Evolutionary conservation across 2,888 invertebrate genomes (phyloP).

Genomic region (Ypsolopha scabrella): DNA sequence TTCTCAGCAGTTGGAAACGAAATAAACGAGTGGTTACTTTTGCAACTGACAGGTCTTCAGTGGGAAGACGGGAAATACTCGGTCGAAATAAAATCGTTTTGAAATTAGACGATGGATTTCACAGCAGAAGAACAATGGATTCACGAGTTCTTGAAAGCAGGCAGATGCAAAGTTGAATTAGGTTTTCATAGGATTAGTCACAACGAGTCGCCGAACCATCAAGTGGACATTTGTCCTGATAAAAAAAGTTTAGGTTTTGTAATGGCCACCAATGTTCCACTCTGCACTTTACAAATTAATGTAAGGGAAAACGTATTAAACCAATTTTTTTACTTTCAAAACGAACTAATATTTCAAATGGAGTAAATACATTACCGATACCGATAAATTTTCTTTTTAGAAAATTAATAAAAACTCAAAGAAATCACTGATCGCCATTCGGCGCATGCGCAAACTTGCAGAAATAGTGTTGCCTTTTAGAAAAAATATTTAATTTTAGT

Average conservation of each 20-base stretch:
- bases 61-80: conserved; percentile 57
- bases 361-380: conserved; percentile 54
- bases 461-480: conserved; percentile 35
- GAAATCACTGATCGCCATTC: conserved; percentile 69
- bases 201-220: conserved; percentile 71
- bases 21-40: conserved; percentile 44
- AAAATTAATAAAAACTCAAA: conserved; percentile 64
- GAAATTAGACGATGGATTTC: conserved; percentile 30
- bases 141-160: conserved; percentile 26
- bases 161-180: conserved; percentile 17
- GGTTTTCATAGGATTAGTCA: conserved; percentile 55
- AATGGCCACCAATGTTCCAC: conserved; percentile 70
- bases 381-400: conserved; percentile 62
- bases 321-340: conserved; percentile 15
- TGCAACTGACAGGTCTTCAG: conserved; percentile 60
- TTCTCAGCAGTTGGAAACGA: conserved; percentile 21
- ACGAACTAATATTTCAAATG: conserved; percentile 23
- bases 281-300: conserved; percentile 37
- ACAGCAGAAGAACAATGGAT: conserved; percentile 33
- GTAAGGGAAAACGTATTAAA: conserved; percentile 26
- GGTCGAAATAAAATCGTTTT: conserved; percentile 51
- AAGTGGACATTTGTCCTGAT: conserved; percentile 68
- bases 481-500: conserved; percentile 9
- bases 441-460: conserved; percentile 70
- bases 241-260: conserved; percentile 65